Base-by-base conservation (phyloP, 2,888 invertebrate species). In the Lochmaea crataegi region DNA sequence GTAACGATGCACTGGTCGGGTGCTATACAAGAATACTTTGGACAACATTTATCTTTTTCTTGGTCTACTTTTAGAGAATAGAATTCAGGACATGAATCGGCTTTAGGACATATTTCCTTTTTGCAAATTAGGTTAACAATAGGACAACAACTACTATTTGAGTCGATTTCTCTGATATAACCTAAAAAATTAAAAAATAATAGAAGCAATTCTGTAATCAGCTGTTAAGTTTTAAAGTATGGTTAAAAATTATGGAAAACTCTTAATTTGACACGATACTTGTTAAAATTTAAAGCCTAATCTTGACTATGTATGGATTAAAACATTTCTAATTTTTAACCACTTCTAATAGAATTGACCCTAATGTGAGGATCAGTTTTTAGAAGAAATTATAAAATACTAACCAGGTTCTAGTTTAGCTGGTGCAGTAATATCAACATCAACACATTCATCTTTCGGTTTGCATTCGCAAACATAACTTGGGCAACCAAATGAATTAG, bases 391-490 rank as follows among this genome's bases (percentile, higher is more conserved):
- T n/a, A 51, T 48, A n/a, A 41, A 65, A 6, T 51, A 42, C 16
- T 61, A 60, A 89, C 88, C 86, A 92, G 91, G 89, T 76, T 91
- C 89, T 22, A 92, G 79, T 41, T 88, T 84, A 65, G 88, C 87
- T 16, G 77, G 76, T 5, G 78, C 78, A 11, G 80, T 78, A 16
- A 88, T 85, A 68, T 88, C 89, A 1, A 90, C 80, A 0, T 85
- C 83, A 7, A 91, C 90, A 82, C 95, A 95, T 76, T 94, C 91
- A 58, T 91, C 91, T 5, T 88, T 85, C 0, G 94, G 93, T 82
- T 91, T 91, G 82, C 95, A 95, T 87, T 93, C 94, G 82, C 95
- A 95, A 75, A 93, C 89, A 77, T 92, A 94, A 79, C 92, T 91
- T 45, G 90, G 90, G 85, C 95, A 95, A 6, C 92, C 93, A 79